Conservation (phyloP, 2,888 invertebrate genomes). For the Labia minor region DNA sequence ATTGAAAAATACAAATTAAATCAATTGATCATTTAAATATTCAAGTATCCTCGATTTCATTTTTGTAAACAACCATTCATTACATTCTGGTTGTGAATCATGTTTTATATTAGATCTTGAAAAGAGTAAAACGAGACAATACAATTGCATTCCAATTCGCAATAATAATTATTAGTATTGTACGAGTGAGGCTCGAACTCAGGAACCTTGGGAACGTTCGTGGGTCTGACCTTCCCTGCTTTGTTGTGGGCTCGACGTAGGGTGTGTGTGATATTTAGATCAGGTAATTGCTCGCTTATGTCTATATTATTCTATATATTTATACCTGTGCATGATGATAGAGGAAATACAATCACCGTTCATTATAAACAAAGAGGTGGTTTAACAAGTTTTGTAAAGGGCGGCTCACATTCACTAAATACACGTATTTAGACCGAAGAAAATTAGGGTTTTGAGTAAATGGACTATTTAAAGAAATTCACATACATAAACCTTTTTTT, state of each 20-base stretch:
- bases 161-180: neutral
- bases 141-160: neutral
- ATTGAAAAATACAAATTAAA: neutral
- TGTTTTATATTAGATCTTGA: neutral
- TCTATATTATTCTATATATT: conserved; percentile 7
- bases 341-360: conserved; percentile 8
- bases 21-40: neutral
- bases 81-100: neutral
- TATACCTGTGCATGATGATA: conserved; percentile 13
- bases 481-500: neutral
- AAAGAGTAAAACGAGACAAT: neutral
- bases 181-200: neutral
- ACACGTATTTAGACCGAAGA: neutral
- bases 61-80: neutral
- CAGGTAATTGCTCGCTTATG: conserved; percentile 4
- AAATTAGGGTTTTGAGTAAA: neutral
- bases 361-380: neutral
- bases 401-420: conserved; percentile 8
- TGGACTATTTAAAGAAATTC: neutral
- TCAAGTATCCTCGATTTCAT: neutral
- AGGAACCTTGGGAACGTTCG: neutral
- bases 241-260: neutral
- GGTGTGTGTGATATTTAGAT: conserved; percentile 13
- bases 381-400: neutral
- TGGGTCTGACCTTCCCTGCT: neutral